phyloP scores from a whole-genome alignment of 2,888 invertebrate species.

The Capitulum mitella region DNA sequence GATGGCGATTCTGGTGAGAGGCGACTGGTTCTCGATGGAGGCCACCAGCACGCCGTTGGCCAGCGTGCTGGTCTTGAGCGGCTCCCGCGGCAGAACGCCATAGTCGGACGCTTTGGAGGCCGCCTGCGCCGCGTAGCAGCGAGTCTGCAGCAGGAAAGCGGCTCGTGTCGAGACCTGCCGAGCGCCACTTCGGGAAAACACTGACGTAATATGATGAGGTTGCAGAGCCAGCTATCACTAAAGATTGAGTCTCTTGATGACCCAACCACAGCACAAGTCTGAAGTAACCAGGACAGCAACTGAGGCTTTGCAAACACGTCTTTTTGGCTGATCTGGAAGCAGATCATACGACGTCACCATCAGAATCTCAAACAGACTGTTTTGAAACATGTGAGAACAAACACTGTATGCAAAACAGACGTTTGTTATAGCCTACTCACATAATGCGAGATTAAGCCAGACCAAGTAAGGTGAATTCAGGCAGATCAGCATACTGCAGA shows the following conservation, averaged over 20 bases:
- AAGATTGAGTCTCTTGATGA: rapidly evolving
- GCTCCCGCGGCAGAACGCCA: neutral
- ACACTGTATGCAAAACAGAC: too few species aligned
- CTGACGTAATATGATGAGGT: neutral
- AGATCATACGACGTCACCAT: too few species aligned
- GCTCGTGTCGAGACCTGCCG: neutral
- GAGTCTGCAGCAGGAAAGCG: neutral
- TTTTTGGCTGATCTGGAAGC: too few species aligned
- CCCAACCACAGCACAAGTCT: rapidly evolving
- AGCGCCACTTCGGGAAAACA: neutral
- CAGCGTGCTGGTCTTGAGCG: slow-evolving; percentile 37
- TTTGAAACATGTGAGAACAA: too few species aligned
- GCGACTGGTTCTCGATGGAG: slow-evolving; percentile 43
- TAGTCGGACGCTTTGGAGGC: neutral
- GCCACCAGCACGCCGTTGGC: slow-evolving; percentile 45
- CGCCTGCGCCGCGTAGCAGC: neutral
- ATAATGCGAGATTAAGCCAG: too few species aligned
- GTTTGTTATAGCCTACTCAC: too few species aligned
- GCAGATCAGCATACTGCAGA: too few species aligned
- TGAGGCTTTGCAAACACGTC: too few species aligned
- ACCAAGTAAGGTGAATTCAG: too few species aligned
- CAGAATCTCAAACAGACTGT: too few species aligned
- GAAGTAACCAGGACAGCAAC: neutral
- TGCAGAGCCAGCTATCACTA: neutral
- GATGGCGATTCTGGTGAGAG: slow-evolving; percentile 44